Evolutionary conservation across 2,113 vertebrate species (phyloP), one percentile per base, ranked within the genome.

Genomic region (Crotalus horridus): DNA sequence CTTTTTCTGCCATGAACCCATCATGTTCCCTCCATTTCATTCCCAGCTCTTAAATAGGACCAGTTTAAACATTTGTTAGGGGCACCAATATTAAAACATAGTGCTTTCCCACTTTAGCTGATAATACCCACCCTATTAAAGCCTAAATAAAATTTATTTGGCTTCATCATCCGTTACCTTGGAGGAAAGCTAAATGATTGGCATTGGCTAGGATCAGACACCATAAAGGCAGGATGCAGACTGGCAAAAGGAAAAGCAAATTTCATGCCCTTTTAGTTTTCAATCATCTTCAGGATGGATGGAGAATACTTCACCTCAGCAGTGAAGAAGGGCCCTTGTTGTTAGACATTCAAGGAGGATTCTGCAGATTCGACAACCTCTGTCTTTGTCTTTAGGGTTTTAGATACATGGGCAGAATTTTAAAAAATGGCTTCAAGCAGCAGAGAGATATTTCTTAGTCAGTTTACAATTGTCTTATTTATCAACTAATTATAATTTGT

Each of bases 401-500:
- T 87, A 61, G 74, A 51, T 54, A 92, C 20, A 3, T 88, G n/a
- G 48, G 39, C 21, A 39, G 39, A 17, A 53, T 92, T 92, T 90
- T 29, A 85, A 54, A 6, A 54, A 88, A n/a, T 81, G 29, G 9
- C 26, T 61, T 54, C n/a, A 64, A 48, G 88, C 74, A 90, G 39
- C 6, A 33, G 69, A 64, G n/a, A 48, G 46, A 59, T 93, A 90
- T 54, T 39, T 91, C 20, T 87, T 87, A 94, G 51, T 89, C 9
- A 90, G 1, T n/a, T 48, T 88, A 1, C 0, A 92, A 61, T 17
- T 90, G 43, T 54, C 58, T 92, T 87, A 89, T 89, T 12, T 51
- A 86, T 90, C 58, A 93, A 48, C 20, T 89, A 10, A 64, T 90
- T 89, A 21, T 87, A 10, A 59, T 90, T 91, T 93, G 46, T 3